A percentile compares a stretch with the other conserved stretches of the same genome.
Evolutionary conservation across 2,797 vertebrate genomes (phyloP).

Genomic region (Characodon lateralis): DNA sequence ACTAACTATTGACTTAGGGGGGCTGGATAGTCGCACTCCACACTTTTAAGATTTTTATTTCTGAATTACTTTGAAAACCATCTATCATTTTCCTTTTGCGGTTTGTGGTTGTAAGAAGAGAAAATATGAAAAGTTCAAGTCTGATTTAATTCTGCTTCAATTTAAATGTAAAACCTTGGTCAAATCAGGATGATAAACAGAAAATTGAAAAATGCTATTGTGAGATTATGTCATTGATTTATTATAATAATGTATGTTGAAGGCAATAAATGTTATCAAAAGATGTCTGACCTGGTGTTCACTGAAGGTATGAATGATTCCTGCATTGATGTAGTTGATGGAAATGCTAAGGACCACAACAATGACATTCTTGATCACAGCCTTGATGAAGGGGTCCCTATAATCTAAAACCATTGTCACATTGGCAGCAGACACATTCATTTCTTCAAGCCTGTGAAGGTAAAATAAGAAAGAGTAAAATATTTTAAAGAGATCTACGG

Average conservation of each 20-base stretch:
- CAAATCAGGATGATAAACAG: not conserved
- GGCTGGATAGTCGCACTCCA: no score
- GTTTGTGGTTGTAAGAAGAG: not conserved
- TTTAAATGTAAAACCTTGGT: not conserved
- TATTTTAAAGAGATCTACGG: not conserved
- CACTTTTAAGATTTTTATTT: no score
- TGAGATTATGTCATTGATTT: not conserved
- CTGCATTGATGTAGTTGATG: slow-evolving; percentile 76
- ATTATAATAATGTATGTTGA: no score
- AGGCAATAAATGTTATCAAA: not conserved
- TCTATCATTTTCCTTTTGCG: no score
- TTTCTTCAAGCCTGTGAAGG: slow-evolving; percentile 20
- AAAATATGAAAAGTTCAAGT: not conserved
- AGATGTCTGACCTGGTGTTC: slow-evolving; percentile 55
- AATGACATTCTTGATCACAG: slow-evolving; percentile 73
- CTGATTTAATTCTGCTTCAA: not conserved
- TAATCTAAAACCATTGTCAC: slow-evolving; percentile 23
- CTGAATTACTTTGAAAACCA: no score
- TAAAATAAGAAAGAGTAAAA: not conserved
- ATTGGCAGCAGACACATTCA: slow-evolving; percentile 56
- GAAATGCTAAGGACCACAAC: slow-evolving; percentile 70
- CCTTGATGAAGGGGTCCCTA: slow-evolving; percentile 67
- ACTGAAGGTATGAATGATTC: slow-evolving; percentile 72
- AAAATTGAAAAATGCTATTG: not conserved
- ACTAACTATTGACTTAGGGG: no score